These are phyloP conservation scores for Presbytis comata DNA, from an alignment of 2,797 vertebrate species.

Conservation along the genomic window DNA sequence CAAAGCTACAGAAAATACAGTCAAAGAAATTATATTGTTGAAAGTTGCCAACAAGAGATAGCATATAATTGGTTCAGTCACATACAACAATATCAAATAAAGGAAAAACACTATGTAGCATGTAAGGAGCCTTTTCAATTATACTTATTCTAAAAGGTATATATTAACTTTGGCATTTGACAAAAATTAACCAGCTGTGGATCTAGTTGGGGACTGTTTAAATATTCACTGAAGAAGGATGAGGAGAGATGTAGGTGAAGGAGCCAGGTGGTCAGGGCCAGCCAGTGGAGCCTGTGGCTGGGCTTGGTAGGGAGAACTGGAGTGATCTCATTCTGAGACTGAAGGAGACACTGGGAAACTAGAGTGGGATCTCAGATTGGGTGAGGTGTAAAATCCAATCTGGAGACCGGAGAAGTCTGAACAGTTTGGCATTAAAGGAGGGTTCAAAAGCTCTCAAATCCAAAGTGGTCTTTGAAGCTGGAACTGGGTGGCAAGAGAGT, in stretches of 20 bases:
- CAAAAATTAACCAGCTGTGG: background rate
- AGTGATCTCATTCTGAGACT: background rate
- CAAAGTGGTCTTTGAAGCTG: background rate
- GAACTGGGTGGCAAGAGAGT: background rate
- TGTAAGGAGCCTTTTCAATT: background rate
- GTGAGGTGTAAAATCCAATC: background rate
- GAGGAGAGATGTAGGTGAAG: background rate
- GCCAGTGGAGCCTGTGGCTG: fast-evolving
- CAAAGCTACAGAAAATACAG: background rate
- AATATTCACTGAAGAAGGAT: background rate
- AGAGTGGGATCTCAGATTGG: background rate
- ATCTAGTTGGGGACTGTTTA: background rate
- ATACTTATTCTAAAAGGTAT: background rate
- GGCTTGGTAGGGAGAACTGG: background rate
- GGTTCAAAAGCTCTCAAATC: background rate
- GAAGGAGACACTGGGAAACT: background rate
- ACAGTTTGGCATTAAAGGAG: background rate
- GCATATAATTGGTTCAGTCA: background rate
- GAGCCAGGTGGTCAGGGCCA: background rate
- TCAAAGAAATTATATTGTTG: background rate
- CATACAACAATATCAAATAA: background rate
- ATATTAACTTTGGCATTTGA: background rate
- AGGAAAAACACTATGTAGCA: background rate
- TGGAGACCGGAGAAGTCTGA: background rate
- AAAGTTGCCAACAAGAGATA: conserved; percentile 13